phyloP scores from a whole-genome alignment of 2,888 invertebrate species.

The Escarpia spicata region DNA sequence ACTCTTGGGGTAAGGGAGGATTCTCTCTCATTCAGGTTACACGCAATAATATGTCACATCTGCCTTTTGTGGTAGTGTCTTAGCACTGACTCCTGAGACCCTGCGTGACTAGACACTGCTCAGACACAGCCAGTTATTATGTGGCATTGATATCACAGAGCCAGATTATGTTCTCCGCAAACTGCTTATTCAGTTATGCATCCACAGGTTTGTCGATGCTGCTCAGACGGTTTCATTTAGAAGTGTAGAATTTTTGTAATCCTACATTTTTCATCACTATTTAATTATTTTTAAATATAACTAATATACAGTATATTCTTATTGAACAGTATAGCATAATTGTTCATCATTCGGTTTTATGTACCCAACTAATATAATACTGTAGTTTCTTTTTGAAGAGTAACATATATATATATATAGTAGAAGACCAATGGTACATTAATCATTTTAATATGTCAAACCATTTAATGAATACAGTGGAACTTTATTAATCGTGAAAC shows the following conservation, averaged over 20 bases:
- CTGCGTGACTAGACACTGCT: background rate
- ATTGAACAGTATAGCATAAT: background rate
- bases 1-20: background rate
- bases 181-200: background rate
- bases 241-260: background rate
- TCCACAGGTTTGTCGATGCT: background rate
- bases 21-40: background rate
- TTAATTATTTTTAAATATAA: background rate
- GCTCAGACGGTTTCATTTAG: background rate
- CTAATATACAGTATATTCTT: background rate
- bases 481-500: no score
- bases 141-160: background rate
- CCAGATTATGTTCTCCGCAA: background rate
- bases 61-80: background rate
- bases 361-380: no score
- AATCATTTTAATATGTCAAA: background rate
- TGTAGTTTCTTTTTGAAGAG: no score
- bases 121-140: background rate
- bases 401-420: background rate
- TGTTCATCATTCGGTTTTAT: no score
- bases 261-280: no score
- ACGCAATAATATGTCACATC: constrained; percentile 1
- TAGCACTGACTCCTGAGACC: background rate
- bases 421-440: background rate
- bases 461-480: background rate